Conservation (phyloP, 2,113 vertebrate species). For the Nerophis ophidion region DNA sequence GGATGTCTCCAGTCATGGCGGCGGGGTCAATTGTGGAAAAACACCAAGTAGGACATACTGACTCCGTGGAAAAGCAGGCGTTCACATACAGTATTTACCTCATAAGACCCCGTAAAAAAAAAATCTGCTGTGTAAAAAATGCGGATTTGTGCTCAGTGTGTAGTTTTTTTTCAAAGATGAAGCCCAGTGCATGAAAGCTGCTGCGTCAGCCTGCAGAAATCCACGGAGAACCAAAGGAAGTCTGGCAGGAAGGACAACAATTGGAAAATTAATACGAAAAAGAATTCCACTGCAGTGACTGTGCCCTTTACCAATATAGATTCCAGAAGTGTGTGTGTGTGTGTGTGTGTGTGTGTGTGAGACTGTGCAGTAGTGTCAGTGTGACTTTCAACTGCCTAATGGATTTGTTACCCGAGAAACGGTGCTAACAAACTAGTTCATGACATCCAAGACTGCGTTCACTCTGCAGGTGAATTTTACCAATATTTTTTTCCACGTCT, state of each 20-base stretch:
- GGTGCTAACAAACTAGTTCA: neutral
- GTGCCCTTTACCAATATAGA: constrained; percentile 17
- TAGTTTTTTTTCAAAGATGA: neutral
- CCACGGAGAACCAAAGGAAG: constrained; percentile 27
- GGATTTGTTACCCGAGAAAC: neutral
- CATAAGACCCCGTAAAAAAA: no score
- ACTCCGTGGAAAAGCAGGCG: constrained; percentile 41
- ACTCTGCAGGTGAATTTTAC: no score
- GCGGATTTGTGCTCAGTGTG: neutral
- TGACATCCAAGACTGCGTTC: neutral
- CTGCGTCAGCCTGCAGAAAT: neutral
- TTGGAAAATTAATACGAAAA: constrained; percentile 13
- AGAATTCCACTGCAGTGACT: constrained; percentile 16
- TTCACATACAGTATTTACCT: neutral
- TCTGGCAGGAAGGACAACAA: constrained; percentile 41
- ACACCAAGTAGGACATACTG: constrained; percentile 20
- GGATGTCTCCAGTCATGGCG: constrained; percentile 51
- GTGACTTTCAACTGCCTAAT: neutral
- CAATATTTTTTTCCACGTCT: no score
- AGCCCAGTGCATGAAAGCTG: neutral
- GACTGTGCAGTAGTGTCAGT: neutral
- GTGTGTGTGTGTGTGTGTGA: neutral
- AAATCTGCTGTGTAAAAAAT: neutral
- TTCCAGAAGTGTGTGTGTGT: neutral
- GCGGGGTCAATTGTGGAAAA: constrained; percentile 43